phyloP scores from a whole-genome alignment of 2,797 vertebrate species.

The Allobates femoralis region DNA sequence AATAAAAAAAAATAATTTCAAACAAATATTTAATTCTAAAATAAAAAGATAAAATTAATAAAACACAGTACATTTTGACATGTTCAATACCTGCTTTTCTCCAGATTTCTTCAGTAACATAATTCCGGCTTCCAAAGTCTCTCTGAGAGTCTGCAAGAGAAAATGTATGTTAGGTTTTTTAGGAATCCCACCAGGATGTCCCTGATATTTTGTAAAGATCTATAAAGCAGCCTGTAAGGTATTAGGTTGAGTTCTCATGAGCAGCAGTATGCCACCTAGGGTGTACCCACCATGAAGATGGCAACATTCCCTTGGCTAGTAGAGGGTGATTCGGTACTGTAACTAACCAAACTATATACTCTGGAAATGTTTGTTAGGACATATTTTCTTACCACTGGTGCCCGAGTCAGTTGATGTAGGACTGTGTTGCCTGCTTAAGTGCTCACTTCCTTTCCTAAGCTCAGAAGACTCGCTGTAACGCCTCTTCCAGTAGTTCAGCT shows the following conservation, averaged over 20 bases:
- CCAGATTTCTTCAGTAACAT: conserved; percentile 99
- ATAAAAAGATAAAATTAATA: neutral
- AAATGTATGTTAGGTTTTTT: neutral
- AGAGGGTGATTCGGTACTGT: neutral
- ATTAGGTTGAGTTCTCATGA: neutral
- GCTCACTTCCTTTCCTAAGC: conserved; percentile 82
- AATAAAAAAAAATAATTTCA: neutral
- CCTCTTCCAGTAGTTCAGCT: conserved; percentile 95
- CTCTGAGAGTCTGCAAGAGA: conserved; percentile 85
- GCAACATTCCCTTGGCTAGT: neutral
- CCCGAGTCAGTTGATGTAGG: conserved; percentile 84
- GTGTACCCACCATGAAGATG: neutral
- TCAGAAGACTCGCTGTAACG: conserved; percentile 91
- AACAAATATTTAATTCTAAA: neutral
- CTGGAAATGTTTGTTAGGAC: neutral
- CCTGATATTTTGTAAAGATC: neutral
- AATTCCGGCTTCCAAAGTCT: conserved; percentile 88
- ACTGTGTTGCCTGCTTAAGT: conserved; percentile 88
- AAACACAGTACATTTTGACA: neutral
- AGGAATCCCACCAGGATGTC: no score
- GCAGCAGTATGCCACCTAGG: neutral
- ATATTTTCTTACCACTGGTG: conserved; percentile 76
- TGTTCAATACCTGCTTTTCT: conserved; percentile 92
- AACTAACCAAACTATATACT: neutral
- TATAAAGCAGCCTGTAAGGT: neutral